Percentiles rank a stretch among this genome's conserved stretches.
phyloP scores from a whole-genome alignment of 2,113 vertebrate genomes.

The Pteruthius melanotis region DNA sequence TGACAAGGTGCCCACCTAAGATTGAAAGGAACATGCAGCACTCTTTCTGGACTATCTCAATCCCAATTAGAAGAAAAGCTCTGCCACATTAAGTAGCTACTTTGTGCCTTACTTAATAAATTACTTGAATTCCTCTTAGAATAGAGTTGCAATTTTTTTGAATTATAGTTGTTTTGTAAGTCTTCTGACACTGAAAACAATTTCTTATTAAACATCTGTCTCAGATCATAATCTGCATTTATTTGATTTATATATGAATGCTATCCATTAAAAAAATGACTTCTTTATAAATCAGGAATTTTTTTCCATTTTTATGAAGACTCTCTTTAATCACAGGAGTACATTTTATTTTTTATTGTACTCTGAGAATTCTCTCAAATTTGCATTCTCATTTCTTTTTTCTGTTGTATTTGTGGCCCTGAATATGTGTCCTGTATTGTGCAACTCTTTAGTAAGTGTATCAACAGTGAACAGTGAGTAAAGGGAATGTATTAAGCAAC shows the following conservation, averaged over 20 bases:
- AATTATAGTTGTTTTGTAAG: not conserved
- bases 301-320: not conserved
- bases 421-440: not conserved
- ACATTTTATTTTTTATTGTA: not conserved
- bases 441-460: not conserved
- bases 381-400: not conserved
- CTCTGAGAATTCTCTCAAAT: not conserved
- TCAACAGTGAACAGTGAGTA: not conserved
- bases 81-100: not conserved
- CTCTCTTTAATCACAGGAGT: not conserved
- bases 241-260: not conserved
- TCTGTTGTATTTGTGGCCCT: not conserved
- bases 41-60: not conserved
- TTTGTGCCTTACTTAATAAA: not conserved
- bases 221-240: not conserved
- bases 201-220: not conserved
- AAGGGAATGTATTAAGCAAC: slow-evolving; percentile 13
- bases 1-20: not conserved
- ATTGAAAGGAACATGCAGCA: not conserved
- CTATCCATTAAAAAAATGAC: not conserved
- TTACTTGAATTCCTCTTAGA: not conserved
- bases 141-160: not conserved
- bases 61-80: not conserved
- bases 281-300: not conserved
- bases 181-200: not conserved